Conservation (phyloP, 2,888 invertebrate genomes). For the Campoplex capitator region DNA sequence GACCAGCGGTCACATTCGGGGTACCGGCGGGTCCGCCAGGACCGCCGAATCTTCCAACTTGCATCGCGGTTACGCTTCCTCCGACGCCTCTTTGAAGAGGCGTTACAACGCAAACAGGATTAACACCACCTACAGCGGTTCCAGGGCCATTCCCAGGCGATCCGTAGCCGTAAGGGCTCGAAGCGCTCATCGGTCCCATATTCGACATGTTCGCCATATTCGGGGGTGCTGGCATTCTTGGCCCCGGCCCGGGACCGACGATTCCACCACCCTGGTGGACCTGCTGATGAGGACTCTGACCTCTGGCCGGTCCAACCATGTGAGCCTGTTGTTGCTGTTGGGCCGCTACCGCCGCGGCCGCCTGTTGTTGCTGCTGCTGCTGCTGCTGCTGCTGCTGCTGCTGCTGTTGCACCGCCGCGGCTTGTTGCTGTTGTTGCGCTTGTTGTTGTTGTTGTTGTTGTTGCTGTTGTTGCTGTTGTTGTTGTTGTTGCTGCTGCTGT, state of each 20-base stretch:
- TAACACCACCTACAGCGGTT: conserved; percentile 79
- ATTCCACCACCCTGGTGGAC: conserved; percentile 84
- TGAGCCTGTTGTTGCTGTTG: conserved; percentile 83
- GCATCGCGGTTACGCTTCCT: conserved; percentile 83
- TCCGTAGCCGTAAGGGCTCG: conserved; percentile 84
- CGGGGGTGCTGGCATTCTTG: conserved; percentile 88
- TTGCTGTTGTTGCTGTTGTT: conserved; percentile 83
- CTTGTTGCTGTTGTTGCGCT: conserved; percentile 84
- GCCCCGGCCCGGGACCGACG: conserved; percentile 86
- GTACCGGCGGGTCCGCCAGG: conserved; percentile 84
- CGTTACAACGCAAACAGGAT: conserved; percentile 85
- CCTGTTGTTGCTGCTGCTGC: conserved; percentile 80
- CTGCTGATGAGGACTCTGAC: conserved; percentile 84
- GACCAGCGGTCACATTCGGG: conserved; percentile 86
- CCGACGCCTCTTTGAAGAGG: conserved; percentile 86
- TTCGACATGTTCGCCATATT: conserved; percentile 85
- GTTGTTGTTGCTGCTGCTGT: conserved; percentile 82
- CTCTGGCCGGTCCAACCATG: conserved; percentile 81
- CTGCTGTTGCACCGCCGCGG: conserved; percentile 78
- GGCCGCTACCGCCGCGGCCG: conserved; percentile 85
- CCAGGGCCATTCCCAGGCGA: conserved; percentile 80
- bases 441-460: conserved; percentile 86
- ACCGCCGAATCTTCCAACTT: conserved; percentile 82
- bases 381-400: conserved; percentile 82
- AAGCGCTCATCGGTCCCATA: conserved; percentile 83